Conservation (phyloP, 2,797 vertebrate genomes). For the Tadarida brasiliensis region DNA sequence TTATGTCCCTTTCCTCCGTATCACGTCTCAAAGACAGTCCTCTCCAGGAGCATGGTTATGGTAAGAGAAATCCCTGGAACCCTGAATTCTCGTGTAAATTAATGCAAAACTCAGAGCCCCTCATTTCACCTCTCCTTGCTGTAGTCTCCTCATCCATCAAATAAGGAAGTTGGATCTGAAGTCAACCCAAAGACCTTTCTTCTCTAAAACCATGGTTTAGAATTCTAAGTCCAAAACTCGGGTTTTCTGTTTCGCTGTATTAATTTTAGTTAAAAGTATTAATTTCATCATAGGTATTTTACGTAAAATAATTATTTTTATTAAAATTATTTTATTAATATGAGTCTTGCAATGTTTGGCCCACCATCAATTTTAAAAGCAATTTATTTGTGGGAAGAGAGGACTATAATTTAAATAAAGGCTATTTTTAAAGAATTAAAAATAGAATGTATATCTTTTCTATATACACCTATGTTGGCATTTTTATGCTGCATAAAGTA, state of each 20-base stretch:
- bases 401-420: slow-evolving; percentile 11
- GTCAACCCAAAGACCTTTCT: background rate
- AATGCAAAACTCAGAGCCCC: background rate
- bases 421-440: slow-evolving; percentile 42
- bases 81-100: background rate
- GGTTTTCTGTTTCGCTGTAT: slow-evolving; percentile 9
- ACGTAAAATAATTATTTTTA: slow-evolving; percentile 30
- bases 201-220: slow-evolving; percentile 25
- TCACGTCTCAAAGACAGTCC: background rate
- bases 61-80: background rate
- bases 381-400: background rate
- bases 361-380: slow-evolving; percentile 38
- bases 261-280: background rate
- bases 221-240: slow-evolving; percentile 37
- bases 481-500: background rate
- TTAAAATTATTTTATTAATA: background rate
- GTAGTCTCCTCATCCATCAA: background rate
- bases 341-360: background rate
- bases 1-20: background rate
- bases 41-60: background rate
- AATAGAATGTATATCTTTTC: slow-evolving; percentile 17
- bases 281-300: slow-evolving; percentile 16
- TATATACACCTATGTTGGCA: background rate
- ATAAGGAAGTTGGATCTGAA: background rate
- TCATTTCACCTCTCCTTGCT: background rate